A percentile compares a stretch with the other conserved stretches of the same genome.
phyloP scores from a whole-genome alignment of 92 coral and sea anemone genomes.

The Palythoa heliodiscus region DNA sequence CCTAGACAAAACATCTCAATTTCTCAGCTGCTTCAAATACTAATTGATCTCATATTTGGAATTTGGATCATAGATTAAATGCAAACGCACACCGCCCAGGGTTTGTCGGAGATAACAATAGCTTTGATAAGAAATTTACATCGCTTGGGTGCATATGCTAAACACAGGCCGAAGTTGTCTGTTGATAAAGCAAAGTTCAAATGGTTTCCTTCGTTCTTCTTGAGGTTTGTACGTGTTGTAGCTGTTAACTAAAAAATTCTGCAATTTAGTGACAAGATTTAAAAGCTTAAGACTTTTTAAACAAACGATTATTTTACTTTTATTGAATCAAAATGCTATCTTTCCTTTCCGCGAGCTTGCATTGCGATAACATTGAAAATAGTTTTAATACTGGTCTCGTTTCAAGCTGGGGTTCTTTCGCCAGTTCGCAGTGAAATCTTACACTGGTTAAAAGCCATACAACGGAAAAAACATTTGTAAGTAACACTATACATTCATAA shows the following conservation, averaged over 20 bases:
- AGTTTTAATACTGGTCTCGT: no score
- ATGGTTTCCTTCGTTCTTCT: background rate
- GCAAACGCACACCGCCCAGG: background rate
- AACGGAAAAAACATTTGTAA: background rate
- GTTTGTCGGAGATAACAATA: conserved; percentile 23
- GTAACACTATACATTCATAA: background rate
- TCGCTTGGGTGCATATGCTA: background rate
- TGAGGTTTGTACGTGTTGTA: background rate
- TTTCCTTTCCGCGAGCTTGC: background rate
- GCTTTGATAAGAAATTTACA: conserved; percentile 18
- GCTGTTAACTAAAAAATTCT: background rate
- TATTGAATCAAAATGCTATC: background rate
- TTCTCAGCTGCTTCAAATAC: background rate
- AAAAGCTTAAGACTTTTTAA: background rate
- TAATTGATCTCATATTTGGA: conserved; percentile 2
- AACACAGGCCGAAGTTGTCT: background rate
- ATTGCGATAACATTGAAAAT: no score
- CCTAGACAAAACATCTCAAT: background rate
- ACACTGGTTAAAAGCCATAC: background rate
- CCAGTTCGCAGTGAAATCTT: no score
- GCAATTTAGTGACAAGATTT: background rate
- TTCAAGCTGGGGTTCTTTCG: no score
- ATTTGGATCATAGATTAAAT: background rate
- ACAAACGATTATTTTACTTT: background rate
- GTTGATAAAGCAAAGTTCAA: background rate